Base-by-base conservation (phyloP, 2,888 invertebrate genomes). In the Loripinus fragilis region DNA sequence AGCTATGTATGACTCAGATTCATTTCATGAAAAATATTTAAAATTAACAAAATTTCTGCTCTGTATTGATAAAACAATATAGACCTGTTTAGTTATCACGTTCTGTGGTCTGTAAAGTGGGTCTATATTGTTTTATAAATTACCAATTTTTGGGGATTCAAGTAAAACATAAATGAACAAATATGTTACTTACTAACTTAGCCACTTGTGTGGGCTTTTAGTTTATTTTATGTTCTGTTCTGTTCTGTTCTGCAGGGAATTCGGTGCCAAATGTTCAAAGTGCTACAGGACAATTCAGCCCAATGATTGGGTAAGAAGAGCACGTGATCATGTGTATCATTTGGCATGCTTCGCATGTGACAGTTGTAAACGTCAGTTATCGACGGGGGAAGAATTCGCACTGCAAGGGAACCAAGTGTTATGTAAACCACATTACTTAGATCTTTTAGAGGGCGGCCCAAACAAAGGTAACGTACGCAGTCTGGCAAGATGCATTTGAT, bases 321-420 rank as follows among this genome's bases (percentile, higher is more conserved):
- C 99, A 45, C 95, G 97, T 71, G 97, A 97, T 92, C 85, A 91
- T 74, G 98, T 99, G 42, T 99, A 98, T 95, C 99, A 99, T 94
- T 95, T 99, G 93, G 99, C 99, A 67, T 99, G 99, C 94, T 99
- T 99, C 94, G 98, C 99, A 28, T 99, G 99, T 94, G 98, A 99
- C 94, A 97, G 97, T 78, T 94, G 94, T 85, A 93, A 94, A 85
- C 85, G 94, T 72, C 94, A 93, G 79, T 85, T 93, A 41, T 93
- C 93, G 3, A 94, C 94, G 23, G 98, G 98, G 7, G 98, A 99
- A 94, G 98, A 99, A 95, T 99, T 99, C 94, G 98, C 99, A 17
- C 95, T 99, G 80, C 97, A 98, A 93, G 98, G 99, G 90, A 97
- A 97, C 93, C 95, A 98, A 86, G 97, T 99, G 76, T 96, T 99